Percentiles rank a stretch among this genome's conserved stretches.
Conservation (phyloP, 1,140 invertebrate genomes). For the Panagrolaimus sp. region DNA sequence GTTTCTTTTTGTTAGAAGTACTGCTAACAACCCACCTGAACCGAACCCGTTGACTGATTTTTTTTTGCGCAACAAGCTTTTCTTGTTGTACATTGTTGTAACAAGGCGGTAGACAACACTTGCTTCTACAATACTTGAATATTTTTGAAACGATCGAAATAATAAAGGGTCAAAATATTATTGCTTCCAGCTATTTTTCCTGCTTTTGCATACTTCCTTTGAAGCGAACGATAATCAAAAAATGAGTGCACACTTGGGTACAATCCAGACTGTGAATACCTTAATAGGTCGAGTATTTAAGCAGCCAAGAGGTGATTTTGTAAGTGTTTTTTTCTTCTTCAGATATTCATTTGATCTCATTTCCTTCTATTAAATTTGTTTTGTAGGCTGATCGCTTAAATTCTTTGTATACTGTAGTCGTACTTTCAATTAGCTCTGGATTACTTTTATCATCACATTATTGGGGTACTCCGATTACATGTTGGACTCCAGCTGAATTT, state of each 20-base stretch:
- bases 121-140: no score
- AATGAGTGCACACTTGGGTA: slow-evolving; percentile 53
- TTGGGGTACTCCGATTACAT: slow-evolving; percentile 59
- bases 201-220: background rate
- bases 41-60: no score
- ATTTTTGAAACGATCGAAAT: no score
- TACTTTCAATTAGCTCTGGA: slow-evolving; percentile 49
- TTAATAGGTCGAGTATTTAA: slow-evolving; percentile 56
- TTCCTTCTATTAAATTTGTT: slow-evolving; percentile 7
- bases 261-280: slow-evolving; percentile 51
- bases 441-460: slow-evolving; percentile 55
- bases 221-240: slow-evolving; percentile 4
- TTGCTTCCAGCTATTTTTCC: no score
- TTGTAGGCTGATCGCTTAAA: slow-evolving; percentile 57
- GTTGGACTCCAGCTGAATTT: slow-evolving; percentile 59
- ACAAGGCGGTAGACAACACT: no score
- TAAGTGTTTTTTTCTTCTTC: slow-evolving; percentile 37
- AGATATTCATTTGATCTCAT: background rate
- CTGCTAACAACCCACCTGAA: no score
- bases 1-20: no score
- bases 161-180: no score
- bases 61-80: no score
- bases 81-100: no score
- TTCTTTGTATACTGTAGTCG: slow-evolving; percentile 50
- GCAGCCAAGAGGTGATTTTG: slow-evolving; percentile 58